A percentile compares a stretch with the other conserved stretches of the same genome.
Evolutionary conservation across 2,797 vertebrate species (phyloP).

Genomic region (Alfaro cultratus): DNA sequence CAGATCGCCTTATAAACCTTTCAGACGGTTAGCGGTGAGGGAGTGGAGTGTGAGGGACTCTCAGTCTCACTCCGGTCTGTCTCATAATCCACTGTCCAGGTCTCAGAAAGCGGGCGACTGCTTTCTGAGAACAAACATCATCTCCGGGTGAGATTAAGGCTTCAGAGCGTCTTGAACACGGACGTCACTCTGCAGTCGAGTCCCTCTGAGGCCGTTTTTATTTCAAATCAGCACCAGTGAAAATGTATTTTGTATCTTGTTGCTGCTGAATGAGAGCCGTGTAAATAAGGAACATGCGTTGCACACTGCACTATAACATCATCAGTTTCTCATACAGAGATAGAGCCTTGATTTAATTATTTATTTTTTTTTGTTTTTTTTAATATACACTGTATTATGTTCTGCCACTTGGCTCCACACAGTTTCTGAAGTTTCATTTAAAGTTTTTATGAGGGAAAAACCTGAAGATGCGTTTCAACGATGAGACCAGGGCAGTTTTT

Average conservation of each 20-base stretch:
- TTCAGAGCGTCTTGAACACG: conserved; percentile 36
- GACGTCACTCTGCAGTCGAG: conserved; percentile 49
- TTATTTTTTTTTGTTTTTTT: not conserved
- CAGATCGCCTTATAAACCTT: conserved; percentile 30
- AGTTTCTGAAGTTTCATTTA: conserved; percentile 58
- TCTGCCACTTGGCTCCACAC: conserved; percentile 69
- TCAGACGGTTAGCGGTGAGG: conserved; percentile 14
- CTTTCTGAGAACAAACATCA: conserved; percentile 42
- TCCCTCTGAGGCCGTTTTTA: not conserved
- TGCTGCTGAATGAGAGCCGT: conserved; percentile 48
- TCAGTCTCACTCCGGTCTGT: conserved; percentile 31
- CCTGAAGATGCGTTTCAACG: conserved; percentile 13
- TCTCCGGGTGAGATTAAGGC: conserved; percentile 55
- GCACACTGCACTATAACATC: not conserved
- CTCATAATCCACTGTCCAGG: no score
- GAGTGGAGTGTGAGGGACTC: conserved; percentile 25
- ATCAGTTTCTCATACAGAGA: conserved; percentile 15
- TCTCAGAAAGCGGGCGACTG: conserved; percentile 4
- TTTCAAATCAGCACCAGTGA: conserved; percentile 31
- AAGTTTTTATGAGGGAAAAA: conserved; percentile 64
- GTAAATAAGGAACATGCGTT: conserved; percentile 49
- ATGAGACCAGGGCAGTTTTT: not conserved
- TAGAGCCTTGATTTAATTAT: not conserved
- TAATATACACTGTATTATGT: conserved; percentile 11
- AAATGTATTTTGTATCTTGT: conserved; percentile 57